Conservation (phyloP, 2,113 vertebrate genomes). For the Trematomus loennbergii region DNA sequence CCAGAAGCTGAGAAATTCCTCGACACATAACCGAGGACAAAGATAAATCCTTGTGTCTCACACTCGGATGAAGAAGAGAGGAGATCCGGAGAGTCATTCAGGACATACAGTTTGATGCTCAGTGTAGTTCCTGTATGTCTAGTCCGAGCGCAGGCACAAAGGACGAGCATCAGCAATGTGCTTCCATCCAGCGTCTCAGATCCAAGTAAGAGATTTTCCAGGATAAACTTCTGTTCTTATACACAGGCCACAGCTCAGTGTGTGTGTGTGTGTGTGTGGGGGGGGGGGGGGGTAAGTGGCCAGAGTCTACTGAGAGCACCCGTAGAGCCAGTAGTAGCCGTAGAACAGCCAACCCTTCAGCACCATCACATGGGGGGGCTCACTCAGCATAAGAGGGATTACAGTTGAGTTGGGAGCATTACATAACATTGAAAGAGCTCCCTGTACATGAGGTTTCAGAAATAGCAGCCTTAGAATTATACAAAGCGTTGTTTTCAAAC, state of each 20-base stretch:
- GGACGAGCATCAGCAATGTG: conserved; percentile 17
- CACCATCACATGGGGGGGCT: conserved; percentile 72
- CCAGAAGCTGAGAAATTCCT: conserved; percentile 30
- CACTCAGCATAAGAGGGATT: conserved; percentile 74
- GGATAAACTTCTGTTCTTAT: conserved; percentile 70
- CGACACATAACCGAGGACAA: conserved; percentile 3
- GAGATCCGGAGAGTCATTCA: conserved; percentile 1
- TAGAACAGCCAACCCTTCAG: conserved; percentile 37
- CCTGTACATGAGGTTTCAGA: conserved; percentile 62
- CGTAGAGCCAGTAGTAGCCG: neutral
- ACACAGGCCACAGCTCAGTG: conserved; percentile 39
- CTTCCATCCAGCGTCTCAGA: conserved; percentile 48
- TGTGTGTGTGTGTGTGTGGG: conserved; percentile 22
- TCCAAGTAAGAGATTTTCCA: conserved; percentile 48
- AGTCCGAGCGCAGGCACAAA: conserved; percentile 25
- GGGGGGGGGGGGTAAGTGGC: conserved; percentile 23
- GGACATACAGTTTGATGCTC: conserved; percentile 7
- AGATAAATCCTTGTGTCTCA: conserved; percentile 28
- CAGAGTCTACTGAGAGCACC: conserved; percentile 40
- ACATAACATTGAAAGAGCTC: conserved; percentile 64
- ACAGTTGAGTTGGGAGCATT: conserved; percentile 67
- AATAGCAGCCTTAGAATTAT: conserved; percentile 60
- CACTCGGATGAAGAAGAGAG: conserved; percentile 27
- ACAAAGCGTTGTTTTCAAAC: conserved; percentile 66
- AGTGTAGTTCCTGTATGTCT: conserved; percentile 2